Base-by-base conservation (phyloP, 2,797 vertebrate genomes). In the Gallinago nigripennis region DNA sequence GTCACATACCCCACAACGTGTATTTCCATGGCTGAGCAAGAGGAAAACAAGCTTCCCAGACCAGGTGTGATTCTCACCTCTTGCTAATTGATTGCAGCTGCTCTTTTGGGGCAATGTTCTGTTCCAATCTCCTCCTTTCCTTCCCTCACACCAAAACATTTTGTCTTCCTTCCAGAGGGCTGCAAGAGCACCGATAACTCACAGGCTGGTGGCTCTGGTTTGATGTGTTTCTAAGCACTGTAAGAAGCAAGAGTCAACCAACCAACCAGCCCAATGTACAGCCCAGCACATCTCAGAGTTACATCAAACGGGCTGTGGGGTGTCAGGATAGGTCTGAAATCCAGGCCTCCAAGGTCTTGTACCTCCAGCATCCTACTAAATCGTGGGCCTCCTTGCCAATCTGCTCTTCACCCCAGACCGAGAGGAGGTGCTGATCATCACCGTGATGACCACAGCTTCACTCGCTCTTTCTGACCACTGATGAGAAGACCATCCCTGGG, bases 1-100 rank as follows among this genome's bases (percentile, higher is more conserved):
- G 2, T 14, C 12, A 5, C 1, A 2, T 68, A 25, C 15, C 27
- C 21, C n/a, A 46, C 3, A 8, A 35, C 12, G 2, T 1, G 5
- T 4, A 12, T 41, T 61, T 78, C 46, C 30, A 46, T 2, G 1
- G 35, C 27, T 78, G 66, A 57, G 43, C 28, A 78, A 39, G 39
- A 76, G 31, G 30, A 58, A 15, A 45, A 3, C 41, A 39, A 46
- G 8, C 11, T 16, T 70, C 37, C 18, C 54, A n/a, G 54, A 7
- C 6, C 3, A 5, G 15, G 27, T 48, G 30, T 12, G 43, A 50
- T 18, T 39, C 53, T 80, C 43, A 25, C 24, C 25, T 64, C 61
- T 54, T 21, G 6, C 27, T 31, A 5, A 7, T 0, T 27, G 27
- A 8, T 41, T 8, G 9, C 2, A 83, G 65, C 14, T 4, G 2